phyloP scores from a whole-genome alignment of 2,888 invertebrate genomes.

The Branchipolynoe longqiensis region DNA sequence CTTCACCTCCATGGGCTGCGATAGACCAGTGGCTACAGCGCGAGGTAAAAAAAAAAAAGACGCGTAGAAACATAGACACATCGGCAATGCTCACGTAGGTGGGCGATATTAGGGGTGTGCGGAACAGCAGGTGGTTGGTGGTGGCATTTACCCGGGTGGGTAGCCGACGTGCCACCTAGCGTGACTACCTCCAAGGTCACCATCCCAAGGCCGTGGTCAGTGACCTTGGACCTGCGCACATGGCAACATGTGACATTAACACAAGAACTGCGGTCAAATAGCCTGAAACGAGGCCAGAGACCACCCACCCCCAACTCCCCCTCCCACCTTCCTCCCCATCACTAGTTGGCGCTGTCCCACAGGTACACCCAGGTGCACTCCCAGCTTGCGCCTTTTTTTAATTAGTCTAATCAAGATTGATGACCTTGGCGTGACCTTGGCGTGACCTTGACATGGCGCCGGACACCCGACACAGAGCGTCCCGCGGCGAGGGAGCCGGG shows the following conservation, averaged over 20 bases:
- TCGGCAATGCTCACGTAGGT: too few species aligned
- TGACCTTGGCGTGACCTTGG: background rate
- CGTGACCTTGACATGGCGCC: background rate
- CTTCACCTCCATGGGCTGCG: too few species aligned
- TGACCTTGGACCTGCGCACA: slow-evolving; percentile 12
- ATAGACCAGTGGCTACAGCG: too few species aligned
- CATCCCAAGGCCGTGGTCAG: background rate
- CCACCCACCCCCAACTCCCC: background rate
- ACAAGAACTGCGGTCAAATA: slow-evolving; percentile 2
- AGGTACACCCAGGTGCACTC: background rate
- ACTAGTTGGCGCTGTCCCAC: background rate
- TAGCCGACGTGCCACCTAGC: background rate
- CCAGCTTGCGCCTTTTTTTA: background rate
- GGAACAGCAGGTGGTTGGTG: too few species aligned
- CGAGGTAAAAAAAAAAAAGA: too few species aligned
- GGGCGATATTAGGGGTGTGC: too few species aligned
- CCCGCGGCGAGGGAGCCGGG: background rate
- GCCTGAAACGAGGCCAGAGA: background rate
- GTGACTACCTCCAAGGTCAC: slow-evolving; percentile 7
- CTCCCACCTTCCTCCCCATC: background rate
- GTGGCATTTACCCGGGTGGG: too few species aligned
- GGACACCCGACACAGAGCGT: background rate
- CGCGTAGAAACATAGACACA: too few species aligned
- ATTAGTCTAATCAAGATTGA: background rate
- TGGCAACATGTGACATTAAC: slow-evolving; percentile 4